Evolutionary conservation across 2,888 invertebrate genomes (phyloP), one percentile per base, ranked within the genome.

Genomic region (Eustalomyia histrio): DNA sequence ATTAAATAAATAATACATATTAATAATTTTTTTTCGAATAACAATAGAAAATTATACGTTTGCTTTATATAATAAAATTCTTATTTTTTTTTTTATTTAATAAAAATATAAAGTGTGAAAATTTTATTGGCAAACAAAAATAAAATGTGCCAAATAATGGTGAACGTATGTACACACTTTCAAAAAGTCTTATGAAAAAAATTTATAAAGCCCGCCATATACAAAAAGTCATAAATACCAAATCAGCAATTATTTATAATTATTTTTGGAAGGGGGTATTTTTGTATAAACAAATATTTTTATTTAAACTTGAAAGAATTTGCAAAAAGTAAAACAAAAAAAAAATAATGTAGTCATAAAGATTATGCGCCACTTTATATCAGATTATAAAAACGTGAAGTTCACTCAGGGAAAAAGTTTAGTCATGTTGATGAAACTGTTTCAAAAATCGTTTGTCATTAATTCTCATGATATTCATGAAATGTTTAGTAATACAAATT

Each of bases 1-100:
- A 63, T 57, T 35, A 72, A 78, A 61, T 21, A 65, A 65, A 55
- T 68, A 39, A 39, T 39, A 39, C 10, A 14, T 39, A 39, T 39
- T 39, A 12, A 39, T 1, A 39, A 39, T 39, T 39, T 39, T 1
- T 39, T 39, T 39, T 10, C 14, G 10, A 14, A 12, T 39, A 12
- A 39, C 39, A 12, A 39, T 39, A 39, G 12, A 39, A 39, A 39
- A 39, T 39, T 12, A 39, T 39, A 12, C 39, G 12, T 39, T 39
- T 39, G 39, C 39, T 39, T 39, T 12, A 39, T 12, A 39, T 12
- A 39, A 39, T 12, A 12, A 39, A 39, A 39, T 4, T 1, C 12
- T 12, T 1, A 39, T 39, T 29, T 29, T 29, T 1, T 39, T 29
- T 29, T 1, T 39, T 12, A 39, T 39, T 39, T 12, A 39, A 39